phyloP scores from a whole-genome alignment of 1,140 invertebrate species.

The Brachionus asplanchnoidis region DNA sequence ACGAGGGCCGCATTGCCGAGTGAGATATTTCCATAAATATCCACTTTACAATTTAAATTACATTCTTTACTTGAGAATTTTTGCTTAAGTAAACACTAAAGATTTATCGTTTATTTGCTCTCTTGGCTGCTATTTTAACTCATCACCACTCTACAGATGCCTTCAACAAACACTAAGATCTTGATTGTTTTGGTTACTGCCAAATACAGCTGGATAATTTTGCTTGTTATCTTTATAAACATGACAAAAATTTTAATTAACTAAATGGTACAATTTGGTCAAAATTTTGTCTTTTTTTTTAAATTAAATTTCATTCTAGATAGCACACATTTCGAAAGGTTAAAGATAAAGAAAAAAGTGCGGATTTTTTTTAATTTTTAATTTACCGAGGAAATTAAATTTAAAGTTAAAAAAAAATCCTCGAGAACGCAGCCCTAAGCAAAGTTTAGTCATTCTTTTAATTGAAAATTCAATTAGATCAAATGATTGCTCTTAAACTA shows the following conservation, averaged over 20 bases:
- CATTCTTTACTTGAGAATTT: neutral
- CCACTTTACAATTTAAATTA: constrained; percentile 32
- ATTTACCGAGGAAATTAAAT: too few species aligned
- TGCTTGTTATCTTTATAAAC: neutral
- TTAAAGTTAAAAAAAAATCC: neutral
- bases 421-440: neutral
- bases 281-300: neutral
- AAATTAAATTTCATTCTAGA: neutral
- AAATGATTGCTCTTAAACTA: neutral
- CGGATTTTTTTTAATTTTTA: neutral
- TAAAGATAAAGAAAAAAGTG: neutral
- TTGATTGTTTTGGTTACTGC: neutral
- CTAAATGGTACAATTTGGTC: neutral
- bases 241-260: neutral
- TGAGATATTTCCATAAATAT: constrained; percentile 30
- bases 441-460: neutral
- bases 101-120: neutral
- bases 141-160: neutral
- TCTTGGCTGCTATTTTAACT: constrained; percentile 17
- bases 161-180: neutral
- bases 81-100: constrained; percentile 4
- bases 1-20: neutral
- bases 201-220: neutral
- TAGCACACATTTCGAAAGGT: neutral
- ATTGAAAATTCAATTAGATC: neutral